Evolutionary conservation across 2,113 vertebrate genomes (phyloP), one percentile per base, ranked within the genome.

Genomic region (Perca flavescens): DNA sequence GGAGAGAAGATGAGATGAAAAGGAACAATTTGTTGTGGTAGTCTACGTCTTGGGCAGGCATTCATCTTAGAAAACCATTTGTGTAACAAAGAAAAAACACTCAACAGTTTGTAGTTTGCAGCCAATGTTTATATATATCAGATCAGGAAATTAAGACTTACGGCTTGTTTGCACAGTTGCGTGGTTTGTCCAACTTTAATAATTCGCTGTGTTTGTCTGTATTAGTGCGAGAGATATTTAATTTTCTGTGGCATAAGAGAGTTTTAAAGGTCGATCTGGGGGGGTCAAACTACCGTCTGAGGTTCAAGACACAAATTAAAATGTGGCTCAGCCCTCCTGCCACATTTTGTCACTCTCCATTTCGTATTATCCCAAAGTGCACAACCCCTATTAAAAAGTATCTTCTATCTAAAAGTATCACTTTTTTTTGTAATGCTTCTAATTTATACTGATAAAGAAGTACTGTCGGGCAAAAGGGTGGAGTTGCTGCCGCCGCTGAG

Each of bases 121-220:
- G 46, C 77, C 82, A 70, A 86, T 77, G 80, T 84, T 86, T 80
- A 62, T 70, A 86, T 65, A 76, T 79, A 77, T 83, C 81, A 75
- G 77, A 65, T 88, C 90, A 93, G 92, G 93, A 94, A 94, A 93
- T 93, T 64, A 91, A 88, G 91, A 93, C 89, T 92, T 91, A 91
- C 5, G 67, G 53, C 62, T 84, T 91, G 91, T 92, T 93, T 92
- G 88, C 87, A 84, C 89, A 93, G 91, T 86, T 86, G 88, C 70
- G 58, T 36, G 75, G 84, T 79, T 88, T 63, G 84, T 85, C 87
- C 63, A 57, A 76, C 82, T 90, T 93, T 91, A 91, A 91, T 94
- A 90, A 92, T 89, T 89, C 82, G 31, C 80, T 0, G 4, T 86
- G 90, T 93, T 93, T 91, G 85, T 90, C 85, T 86, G 83, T 50